phyloP scores from a whole-genome alignment of 2,797 vertebrate species.

The Microctenopoma lineatum region DNA sequence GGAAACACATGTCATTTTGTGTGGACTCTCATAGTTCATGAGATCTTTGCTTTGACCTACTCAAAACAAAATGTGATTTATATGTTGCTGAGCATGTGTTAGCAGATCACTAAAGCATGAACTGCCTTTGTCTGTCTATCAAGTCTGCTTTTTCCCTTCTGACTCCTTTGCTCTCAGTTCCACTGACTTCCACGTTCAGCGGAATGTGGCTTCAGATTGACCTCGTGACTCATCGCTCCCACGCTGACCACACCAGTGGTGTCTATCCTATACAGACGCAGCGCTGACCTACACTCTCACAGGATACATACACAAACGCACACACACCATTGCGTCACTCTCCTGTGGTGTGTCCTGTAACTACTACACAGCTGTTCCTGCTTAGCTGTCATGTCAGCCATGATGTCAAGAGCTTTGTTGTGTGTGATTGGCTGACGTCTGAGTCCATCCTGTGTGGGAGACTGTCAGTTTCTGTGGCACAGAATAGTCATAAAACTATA shows the following conservation, averaged over 20 bases:
- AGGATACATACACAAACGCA: conserved; percentile 8
- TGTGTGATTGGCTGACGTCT: conserved; percentile 76
- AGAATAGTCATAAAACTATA: conserved; percentile 24
- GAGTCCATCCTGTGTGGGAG: conserved; percentile 49
- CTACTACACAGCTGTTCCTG: conserved; percentile 75
- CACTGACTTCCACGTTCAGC: conserved; percentile 43
- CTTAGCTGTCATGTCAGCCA: conserved; percentile 74
- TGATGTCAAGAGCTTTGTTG: conserved; percentile 75
- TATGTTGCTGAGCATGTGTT: conserved; percentile 30
- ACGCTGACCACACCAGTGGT: conserved; percentile 74
- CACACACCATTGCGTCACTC: conserved; percentile 65
- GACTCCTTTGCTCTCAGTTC: conserved; percentile 43
- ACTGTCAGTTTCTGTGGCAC: conserved; percentile 20
- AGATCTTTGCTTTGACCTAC: conserved; percentile 21
- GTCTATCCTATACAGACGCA: conserved; percentile 55
- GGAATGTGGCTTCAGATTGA: conserved; percentile 74
- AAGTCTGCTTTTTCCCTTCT: conserved; percentile 32
- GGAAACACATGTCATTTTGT: conserved; percentile 46
- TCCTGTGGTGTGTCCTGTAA: conserved; percentile 60
- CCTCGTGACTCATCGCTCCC: conserved; percentile 80
- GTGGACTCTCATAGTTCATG: conserved; percentile 33
- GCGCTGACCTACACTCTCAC: conserved; percentile 60
- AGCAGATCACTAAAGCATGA: conserved; percentile 30
- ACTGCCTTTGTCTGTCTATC: conserved; percentile 25
- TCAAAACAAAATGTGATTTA: conserved; percentile 2